Conservation (phyloP, 2,113 vertebrate genomes). For the Gnathonemus longibarbis region DNA sequence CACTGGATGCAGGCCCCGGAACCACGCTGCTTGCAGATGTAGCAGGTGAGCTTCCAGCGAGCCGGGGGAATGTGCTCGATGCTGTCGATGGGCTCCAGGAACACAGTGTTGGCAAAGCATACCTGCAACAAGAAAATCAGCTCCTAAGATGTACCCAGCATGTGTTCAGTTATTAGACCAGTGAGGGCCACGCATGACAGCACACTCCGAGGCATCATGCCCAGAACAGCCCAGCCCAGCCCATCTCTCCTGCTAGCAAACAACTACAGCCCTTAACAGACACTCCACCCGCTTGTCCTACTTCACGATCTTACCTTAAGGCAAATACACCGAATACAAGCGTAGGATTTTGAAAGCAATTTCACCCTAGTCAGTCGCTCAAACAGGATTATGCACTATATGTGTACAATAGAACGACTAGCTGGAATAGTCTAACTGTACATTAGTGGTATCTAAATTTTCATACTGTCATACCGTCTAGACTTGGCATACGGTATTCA, state of each 20-base stretch:
- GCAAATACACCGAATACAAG: background rate
- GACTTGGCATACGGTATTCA: background rate
- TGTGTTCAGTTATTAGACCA: background rate
- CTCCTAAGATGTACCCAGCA: background rate
- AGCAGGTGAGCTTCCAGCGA: constrained; percentile 97
- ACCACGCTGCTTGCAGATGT: constrained; percentile 96
- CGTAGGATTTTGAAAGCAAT: background rate
- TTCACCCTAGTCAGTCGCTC: background rate
- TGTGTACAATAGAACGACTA: background rate
- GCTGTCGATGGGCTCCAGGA: constrained; percentile 97
- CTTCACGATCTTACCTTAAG: background rate
- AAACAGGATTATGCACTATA: background rate
- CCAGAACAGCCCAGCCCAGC: background rate
- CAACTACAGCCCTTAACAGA: background rate
- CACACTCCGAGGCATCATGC: background rate
- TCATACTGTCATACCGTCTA: background rate
- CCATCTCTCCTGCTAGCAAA: background rate
- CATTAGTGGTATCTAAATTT: background rate
- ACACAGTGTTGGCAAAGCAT: constrained; percentile 97
- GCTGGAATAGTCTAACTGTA: background rate
- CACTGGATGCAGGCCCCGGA: constrained; percentile 97
- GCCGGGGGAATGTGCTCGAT: constrained; percentile 96
- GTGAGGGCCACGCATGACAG: background rate
- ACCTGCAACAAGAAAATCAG: constrained; percentile 53
- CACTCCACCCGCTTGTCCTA: background rate